phyloP scores from a whole-genome alignment of 2,888 invertebrate genomes.

The Drosophila multiciliata region DNA sequence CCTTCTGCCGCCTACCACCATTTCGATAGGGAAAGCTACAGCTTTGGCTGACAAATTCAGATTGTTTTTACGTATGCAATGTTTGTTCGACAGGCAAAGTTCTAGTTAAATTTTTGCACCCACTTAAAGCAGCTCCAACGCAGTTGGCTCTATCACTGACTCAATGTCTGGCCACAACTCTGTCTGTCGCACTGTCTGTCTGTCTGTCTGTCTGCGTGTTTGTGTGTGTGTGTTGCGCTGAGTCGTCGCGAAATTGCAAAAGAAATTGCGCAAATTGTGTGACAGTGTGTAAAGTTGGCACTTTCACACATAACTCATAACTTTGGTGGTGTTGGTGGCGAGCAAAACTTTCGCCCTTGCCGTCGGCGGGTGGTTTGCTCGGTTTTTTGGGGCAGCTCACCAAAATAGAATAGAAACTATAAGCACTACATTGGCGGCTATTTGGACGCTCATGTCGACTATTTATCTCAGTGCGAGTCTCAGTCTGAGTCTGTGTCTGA shows the following conservation, averaged over 20 bases:
- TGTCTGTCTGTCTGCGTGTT: not conserved
- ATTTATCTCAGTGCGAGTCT: slow-evolving; percentile 67
- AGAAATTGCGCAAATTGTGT: slow-evolving; percentile 80
- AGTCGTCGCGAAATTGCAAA: slow-evolving; percentile 64
- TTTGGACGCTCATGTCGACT: slow-evolving; percentile 76
- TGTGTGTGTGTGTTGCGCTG: slow-evolving; percentile 26
- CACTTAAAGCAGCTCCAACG: slow-evolving; percentile 25
- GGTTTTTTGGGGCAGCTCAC: not conserved
- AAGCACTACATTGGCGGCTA: slow-evolving; percentile 74
- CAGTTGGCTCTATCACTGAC: slow-evolving; percentile 6
- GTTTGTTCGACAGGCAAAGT: slow-evolving; percentile 14
- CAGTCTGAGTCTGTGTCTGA: not conserved
- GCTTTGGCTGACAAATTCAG: slow-evolving; percentile 61
- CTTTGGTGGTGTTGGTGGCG: slow-evolving; percentile 62
- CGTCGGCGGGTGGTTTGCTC: slow-evolving; percentile 33
- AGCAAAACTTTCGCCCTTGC: slow-evolving; percentile 80
- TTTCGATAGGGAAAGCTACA: slow-evolving; percentile 61
- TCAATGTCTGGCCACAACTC: slow-evolving; percentile 7
- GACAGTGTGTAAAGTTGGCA: slow-evolving; percentile 81
- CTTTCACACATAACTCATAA: slow-evolving; percentile 84
- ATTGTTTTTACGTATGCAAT: slow-evolving; percentile 55
- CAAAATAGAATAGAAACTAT: slow-evolving; percentile 8
- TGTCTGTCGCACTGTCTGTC: rapidly evolving
- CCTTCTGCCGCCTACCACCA: not conserved
- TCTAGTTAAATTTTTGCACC: slow-evolving; percentile 22